Evolutionary conservation across 2,113 vertebrate genomes (phyloP).

Genomic region (Trochalopteron elliotii): DNA sequence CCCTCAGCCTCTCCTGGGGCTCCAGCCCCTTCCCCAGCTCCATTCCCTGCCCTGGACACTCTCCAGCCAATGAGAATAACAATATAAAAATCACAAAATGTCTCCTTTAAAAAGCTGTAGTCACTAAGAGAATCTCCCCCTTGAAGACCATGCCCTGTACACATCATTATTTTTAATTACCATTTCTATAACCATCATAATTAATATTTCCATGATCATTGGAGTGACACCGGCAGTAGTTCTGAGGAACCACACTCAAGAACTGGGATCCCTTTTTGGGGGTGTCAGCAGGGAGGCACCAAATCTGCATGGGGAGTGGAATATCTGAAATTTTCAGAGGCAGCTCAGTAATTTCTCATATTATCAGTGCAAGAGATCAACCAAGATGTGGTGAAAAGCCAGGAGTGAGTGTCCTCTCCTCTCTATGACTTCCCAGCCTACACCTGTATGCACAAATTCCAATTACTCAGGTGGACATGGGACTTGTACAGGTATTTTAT

Average conservation of each 20-base stretch:
- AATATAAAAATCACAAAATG: background rate
- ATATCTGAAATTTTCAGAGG: background rate
- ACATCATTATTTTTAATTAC: background rate
- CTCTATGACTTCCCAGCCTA: background rate
- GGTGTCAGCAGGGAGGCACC: background rate
- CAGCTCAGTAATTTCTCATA: background rate
- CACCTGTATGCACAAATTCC: background rate
- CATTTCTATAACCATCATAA: background rate
- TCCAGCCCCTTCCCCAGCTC: background rate
- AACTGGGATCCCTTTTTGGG: background rate
- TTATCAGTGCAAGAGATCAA: background rate
- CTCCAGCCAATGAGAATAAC: background rate
- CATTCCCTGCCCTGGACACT: rapidly evolving
- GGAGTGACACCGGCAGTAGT: background rate
- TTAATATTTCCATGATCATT: background rate
- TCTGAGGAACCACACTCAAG: background rate
- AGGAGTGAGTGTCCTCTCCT: background rate
- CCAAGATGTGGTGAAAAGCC: background rate
- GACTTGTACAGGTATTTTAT: background rate
- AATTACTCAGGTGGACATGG: background rate
- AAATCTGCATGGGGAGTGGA: background rate
- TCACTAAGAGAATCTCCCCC: background rate
- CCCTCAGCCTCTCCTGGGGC: background rate
- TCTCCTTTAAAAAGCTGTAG: background rate
- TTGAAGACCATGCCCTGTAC: background rate